Conservation (phyloP, 2,888 invertebrate genomes). For the Endotricha flammealis region DNA sequence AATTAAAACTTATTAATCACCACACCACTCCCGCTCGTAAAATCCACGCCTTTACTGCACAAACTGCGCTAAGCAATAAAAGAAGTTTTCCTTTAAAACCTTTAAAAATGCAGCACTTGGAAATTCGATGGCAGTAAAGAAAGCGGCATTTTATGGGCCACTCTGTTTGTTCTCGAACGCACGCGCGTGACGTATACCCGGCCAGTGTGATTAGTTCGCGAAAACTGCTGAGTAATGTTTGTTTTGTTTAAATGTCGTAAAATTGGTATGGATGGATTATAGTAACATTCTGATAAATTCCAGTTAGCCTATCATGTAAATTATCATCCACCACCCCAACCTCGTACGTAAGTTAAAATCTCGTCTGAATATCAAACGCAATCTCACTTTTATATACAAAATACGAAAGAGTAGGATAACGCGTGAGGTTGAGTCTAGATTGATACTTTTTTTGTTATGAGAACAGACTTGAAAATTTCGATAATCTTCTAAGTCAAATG, state of each 20-base stretch:
- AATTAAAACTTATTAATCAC: constrained; percentile 51
- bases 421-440: too few relatives aligned
- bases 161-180: constrained; percentile 17
- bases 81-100: constrained; percentile 42
- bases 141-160: constrained; percentile 26
- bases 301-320: too few relatives aligned
- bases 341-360: too few relatives aligned
- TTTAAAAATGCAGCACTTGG: constrained; percentile 33
- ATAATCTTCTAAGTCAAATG: too few relatives aligned
- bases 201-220: constrained; percentile 30
- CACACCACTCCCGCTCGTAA: constrained; percentile 33
- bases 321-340: too few relatives aligned
- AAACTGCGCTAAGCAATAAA: constrained; percentile 34
- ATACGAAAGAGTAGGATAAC: too few relatives aligned
- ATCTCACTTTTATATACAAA: too few relatives aligned
- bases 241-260: background rate
- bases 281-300: too few relatives aligned
- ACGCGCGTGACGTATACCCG: constrained; percentile 37
- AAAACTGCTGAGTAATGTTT: constrained; percentile 6
- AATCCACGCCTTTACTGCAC: constrained; percentile 32
- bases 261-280: too few relatives aligned
- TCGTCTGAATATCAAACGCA: too few relatives aligned
- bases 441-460: too few relatives aligned
- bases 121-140: constrained; percentile 35
- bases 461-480: too few relatives aligned